A percentile compares a stretch with the other conserved stretches of the same genome.
These are phyloP conservation scores for Drosophila putrida DNA, from an alignment of 2,888 invertebrate species.

Conservation along the genomic window DNA sequence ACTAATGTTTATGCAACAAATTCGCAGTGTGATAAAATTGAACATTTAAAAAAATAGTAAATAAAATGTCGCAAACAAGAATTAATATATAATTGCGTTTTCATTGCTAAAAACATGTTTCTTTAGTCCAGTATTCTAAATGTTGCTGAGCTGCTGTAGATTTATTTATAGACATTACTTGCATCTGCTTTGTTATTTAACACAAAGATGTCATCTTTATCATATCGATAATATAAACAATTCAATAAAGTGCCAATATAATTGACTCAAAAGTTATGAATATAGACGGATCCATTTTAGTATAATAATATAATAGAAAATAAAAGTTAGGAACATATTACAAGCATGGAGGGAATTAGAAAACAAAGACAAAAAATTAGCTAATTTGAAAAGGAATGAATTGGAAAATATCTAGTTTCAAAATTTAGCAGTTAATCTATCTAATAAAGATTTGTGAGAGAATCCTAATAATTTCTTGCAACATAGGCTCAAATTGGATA, in stretches of 20 bases:
- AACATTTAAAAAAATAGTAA: not conserved
- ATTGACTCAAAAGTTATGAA: no score
- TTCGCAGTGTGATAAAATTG: not conserved
- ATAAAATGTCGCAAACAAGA: not conserved
- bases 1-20: constrained; percentile 1
- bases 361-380: no score
- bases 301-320: no score
- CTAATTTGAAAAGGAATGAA: no score
- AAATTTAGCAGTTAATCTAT: not conserved
- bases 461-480: no score
- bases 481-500: no score
- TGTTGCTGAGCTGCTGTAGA: not conserved
- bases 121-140: not conserved
- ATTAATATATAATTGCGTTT: not conserved
- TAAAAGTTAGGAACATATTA: no score
- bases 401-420: no score
- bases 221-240: not conserved
- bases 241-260: no score
- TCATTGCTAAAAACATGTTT: constrained; percentile 4
- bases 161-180: constrained; percentile 3
- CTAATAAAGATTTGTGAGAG: no score
- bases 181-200: not conserved
- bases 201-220: not conserved
- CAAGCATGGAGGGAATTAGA: no score
- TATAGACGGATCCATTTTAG: no score